Evolutionary conservation across 2,888 invertebrate species (phyloP).

Genomic region (Cantharis rufa): DNA sequence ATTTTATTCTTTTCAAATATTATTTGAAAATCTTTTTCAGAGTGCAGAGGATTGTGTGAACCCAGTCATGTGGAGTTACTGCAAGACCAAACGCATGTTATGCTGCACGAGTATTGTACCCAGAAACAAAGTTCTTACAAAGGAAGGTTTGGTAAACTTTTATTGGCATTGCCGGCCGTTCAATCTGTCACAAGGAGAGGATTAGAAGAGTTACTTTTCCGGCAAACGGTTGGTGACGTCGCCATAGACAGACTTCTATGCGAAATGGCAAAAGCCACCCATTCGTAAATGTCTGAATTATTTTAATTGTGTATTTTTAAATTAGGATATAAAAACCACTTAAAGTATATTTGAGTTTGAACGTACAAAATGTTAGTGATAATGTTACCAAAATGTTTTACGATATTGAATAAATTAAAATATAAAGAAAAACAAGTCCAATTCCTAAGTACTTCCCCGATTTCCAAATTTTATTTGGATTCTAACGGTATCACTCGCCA

Average conservation of each 20-base stretch:
- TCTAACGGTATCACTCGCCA: no score
- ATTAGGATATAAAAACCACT: neutral
- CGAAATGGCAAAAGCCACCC: conserved; percentile 62
- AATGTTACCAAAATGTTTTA: neutral
- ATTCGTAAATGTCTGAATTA: conserved; percentile 25
- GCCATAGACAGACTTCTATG: conserved; percentile 71
- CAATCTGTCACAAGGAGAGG: conserved; percentile 51
- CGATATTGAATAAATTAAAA: neutral
- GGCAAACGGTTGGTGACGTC: conserved; percentile 75
- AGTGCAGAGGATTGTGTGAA: conserved; percentile 66
- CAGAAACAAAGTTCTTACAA: conserved; percentile 51
- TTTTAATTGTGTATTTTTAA: neutral
- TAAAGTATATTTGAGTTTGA: neutral
- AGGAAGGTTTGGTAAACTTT: conserved; percentile 72
- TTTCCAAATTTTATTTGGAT: no score
- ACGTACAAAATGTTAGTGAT: neutral
- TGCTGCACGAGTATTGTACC: conserved; percentile 73
- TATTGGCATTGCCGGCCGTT: conserved; percentile 72
- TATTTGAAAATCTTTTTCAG: conserved; percentile 51
- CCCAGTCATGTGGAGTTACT: conserved; percentile 65
- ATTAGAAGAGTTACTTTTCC: conserved; percentile 74
- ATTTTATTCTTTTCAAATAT: neutral
- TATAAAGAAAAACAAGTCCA: neutral
- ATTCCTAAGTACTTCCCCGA: no score
- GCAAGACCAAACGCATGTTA: conserved; percentile 80